phyloP scores from a whole-genome alignment of 2,797 vertebrate genomes.

The Pantherophis alleghaniensis region DNA sequence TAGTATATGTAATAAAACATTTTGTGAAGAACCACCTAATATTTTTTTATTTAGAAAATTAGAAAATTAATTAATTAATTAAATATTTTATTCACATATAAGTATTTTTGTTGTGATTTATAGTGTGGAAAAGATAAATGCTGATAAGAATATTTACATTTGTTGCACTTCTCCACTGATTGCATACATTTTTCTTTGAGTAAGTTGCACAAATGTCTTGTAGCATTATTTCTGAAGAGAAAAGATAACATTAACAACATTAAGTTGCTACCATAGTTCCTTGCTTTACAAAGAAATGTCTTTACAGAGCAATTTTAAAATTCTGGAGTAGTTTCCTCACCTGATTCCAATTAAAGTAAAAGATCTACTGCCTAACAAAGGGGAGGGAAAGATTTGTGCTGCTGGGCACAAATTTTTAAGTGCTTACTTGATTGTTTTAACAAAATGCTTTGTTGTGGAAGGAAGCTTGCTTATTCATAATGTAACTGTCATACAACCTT shows the following conservation, averaged over 20 bases:
- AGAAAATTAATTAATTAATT: not conserved
- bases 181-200: conserved; percentile 88
- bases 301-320: not conserved
- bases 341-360: not conserved
- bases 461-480: not conserved
- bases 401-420: not conserved
- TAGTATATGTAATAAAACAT: not conserved
- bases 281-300: not conserved
- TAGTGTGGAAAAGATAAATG: not conserved
- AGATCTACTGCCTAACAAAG: not conserved
- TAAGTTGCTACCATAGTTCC: not conserved
- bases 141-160: conserved; percentile 80
- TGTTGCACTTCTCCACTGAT: conserved; percentile 83
- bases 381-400: not conserved
- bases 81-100: not conserved
- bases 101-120: not conserved
- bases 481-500: not conserved
- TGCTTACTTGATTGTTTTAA: not conserved
- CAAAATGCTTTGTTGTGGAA: not conserved
- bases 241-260: not conserved
- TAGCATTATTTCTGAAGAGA: conserved; percentile 80
- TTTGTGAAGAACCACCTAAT: not conserved
- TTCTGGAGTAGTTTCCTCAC: not conserved
- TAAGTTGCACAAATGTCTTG: conserved; percentile 85
- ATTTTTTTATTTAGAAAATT: not conserved